Evolutionary conservation across 2,113 vertebrate genomes (phyloP).

Genomic region (Coturnix japonica): DNA sequence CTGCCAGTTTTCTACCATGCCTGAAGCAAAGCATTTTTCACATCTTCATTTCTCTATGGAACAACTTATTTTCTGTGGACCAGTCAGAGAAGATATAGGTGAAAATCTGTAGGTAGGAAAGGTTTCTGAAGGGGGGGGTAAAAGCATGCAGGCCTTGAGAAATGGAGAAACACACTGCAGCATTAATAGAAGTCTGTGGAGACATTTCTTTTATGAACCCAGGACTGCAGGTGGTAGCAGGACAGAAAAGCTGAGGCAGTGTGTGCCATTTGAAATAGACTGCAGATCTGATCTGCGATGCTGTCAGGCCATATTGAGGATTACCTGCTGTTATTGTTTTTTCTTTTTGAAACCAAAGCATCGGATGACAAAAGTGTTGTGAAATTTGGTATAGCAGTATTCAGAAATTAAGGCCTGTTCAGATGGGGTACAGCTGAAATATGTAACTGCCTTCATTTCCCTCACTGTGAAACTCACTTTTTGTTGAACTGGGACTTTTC

Average conservation of each 20-base stretch:
- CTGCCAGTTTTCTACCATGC: not conserved
- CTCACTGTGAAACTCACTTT: not conserved
- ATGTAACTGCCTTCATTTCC: not conserved
- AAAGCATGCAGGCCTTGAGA: not conserved
- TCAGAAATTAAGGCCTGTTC: not conserved
- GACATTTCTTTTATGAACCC: not conserved
- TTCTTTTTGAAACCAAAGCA: not conserved
- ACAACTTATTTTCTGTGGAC: not conserved
- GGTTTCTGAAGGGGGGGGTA: not conserved
- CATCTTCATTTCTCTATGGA: not conserved
- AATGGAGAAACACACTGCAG: not conserved
- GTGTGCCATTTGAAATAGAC: not conserved
- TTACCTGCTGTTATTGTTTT: not conserved
- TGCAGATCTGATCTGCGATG: not conserved
- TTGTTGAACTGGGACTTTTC: not conserved
- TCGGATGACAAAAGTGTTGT: not conserved
- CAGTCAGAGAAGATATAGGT: not conserved
- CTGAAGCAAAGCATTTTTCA: not conserved
- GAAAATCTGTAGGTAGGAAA: not conserved
- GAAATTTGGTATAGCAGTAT: not conserved
- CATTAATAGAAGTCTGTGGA: not conserved
- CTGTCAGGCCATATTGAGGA: not conserved
- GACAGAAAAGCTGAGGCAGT: not conserved
- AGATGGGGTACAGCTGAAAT: not conserved
- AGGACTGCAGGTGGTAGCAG: not conserved